A percentile compares a stretch with the other conserved stretches of the same genome.
phyloP scores from a whole-genome alignment of 2,888 invertebrate genomes.

The Ditylenchus weischeri region DNA sequence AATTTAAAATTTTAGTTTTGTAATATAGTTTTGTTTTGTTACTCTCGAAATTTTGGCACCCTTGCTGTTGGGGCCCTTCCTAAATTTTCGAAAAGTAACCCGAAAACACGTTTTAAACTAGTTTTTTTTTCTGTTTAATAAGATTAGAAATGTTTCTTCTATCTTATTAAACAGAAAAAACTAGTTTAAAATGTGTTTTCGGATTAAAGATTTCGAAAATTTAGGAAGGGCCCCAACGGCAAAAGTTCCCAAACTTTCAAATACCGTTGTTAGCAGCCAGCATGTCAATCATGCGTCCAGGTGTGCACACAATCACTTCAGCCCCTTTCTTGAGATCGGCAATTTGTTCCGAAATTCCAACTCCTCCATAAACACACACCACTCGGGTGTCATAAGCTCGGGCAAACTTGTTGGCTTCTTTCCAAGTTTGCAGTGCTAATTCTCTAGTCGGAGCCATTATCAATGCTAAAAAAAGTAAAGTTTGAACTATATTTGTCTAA shows the following conservation, averaged over 20 bases:
- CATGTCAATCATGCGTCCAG: conserved; percentile 99
- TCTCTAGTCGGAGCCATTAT: conserved; percentile 98
- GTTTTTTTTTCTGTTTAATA: no score
- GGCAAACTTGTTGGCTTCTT: conserved; percentile 88
- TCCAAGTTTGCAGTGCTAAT: conserved; percentile 96
- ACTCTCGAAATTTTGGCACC: no score
- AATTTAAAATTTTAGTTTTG: no score
- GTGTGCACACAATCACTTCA: conserved; percentile 97
- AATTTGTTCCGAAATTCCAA: conserved; percentile 91
- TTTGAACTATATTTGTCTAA: not conserved
- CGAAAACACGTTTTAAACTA: no score
- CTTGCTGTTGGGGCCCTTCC: no score
- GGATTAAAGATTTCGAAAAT: no score
- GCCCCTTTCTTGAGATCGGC: conserved; percentile 93
- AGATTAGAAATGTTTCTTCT: no score
- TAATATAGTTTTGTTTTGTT: no score
- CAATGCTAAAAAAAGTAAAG: conserved; percentile 66
- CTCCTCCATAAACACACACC: conserved; percentile 97
- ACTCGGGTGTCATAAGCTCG: conserved; percentile 77
- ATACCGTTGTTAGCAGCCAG: conserved; percentile 89
- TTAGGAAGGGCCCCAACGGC: not conserved
- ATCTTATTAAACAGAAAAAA: no score
- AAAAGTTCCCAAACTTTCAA: no score
- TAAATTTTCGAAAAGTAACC: no score
- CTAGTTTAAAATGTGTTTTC: no score